Percentiles rank a stretch among this genome's conserved stretches.
phyloP scores from a whole-genome alignment of 2,113 vertebrate species.

The Tor tambroides region DNA sequence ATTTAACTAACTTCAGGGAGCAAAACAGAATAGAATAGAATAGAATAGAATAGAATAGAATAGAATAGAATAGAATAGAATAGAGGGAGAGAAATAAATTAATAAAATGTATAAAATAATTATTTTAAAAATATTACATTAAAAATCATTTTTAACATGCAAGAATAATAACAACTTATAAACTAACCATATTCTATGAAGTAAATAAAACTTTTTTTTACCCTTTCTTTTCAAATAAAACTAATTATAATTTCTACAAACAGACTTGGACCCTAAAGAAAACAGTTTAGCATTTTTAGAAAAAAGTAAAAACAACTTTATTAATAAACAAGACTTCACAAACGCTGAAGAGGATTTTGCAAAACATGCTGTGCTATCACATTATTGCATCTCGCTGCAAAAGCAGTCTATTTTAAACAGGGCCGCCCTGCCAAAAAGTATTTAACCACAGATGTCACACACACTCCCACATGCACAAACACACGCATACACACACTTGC shows the following conservation, averaged over 20 bases:
- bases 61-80: no score
- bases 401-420: constrained; percentile 34
- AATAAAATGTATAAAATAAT: no score
- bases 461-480: constrained; percentile 19
- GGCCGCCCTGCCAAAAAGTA: constrained; percentile 6
- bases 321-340: neutral
- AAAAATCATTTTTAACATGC: no score
- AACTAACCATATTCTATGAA: no score
- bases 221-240: neutral
- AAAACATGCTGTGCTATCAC: neutral
- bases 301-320: neutral
- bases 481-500: neutral
- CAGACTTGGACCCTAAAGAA: neutral
- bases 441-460: constrained; percentile 29
- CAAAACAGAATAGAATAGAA: no score
- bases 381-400: constrained; percentile 28
- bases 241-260: neutral
- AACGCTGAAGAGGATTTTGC: neutral
- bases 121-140: no score
- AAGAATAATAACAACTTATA: no score
- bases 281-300: neutral
- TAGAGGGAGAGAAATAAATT: no score
- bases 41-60: no score
- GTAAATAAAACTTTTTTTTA: no score
- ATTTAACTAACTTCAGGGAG: no score